Percentiles rank a stretch among this genome's conserved stretches.
Evolutionary conservation across 2,797 vertebrate species (phyloP).

Genomic region (Epinephelus malabaricus): DNA sequence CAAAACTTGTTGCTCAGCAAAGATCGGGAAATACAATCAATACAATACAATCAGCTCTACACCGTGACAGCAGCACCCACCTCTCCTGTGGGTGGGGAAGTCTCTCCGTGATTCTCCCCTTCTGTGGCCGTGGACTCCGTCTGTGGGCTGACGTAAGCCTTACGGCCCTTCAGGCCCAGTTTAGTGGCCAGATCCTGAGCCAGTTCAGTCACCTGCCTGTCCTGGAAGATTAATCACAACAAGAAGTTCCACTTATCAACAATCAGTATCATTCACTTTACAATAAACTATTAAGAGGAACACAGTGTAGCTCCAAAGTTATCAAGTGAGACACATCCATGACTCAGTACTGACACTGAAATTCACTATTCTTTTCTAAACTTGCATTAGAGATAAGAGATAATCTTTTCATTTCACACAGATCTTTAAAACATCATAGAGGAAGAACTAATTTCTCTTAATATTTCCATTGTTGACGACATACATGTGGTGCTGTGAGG

Average conservation of each 20-base stretch:
- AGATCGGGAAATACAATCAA: no score
- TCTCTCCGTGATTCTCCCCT: constrained; percentile 81
- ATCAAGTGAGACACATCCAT: neutral
- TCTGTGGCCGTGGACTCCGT: constrained; percentile 84
- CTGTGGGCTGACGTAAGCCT: constrained; percentile 96
- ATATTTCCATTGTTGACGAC: constrained; percentile 18
- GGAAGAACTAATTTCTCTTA: neutral
- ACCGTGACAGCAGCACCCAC: constrained; percentile 57
- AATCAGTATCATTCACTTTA: no score
- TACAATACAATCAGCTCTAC: neutral
- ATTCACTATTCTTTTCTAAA: neutral
- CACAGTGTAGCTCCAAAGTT: no score
- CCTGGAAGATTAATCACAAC: constrained; percentile 80
- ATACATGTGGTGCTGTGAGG: constrained; percentile 94
- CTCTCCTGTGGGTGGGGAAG: constrained; percentile 83
- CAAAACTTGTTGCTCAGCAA: no score
- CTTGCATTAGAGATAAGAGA: neutral
- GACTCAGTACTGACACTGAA: neutral
- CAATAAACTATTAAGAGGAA: no score
- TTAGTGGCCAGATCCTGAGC: constrained; percentile 97
- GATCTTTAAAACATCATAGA: neutral
- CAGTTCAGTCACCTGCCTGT: constrained; percentile 93
- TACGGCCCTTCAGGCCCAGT: constrained; percentile 94
- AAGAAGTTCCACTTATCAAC: no score
- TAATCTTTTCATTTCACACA: neutral